phyloP scores from a whole-genome alignment of 2,888 invertebrate species.

The Ennomos fuscantarius region DNA sequence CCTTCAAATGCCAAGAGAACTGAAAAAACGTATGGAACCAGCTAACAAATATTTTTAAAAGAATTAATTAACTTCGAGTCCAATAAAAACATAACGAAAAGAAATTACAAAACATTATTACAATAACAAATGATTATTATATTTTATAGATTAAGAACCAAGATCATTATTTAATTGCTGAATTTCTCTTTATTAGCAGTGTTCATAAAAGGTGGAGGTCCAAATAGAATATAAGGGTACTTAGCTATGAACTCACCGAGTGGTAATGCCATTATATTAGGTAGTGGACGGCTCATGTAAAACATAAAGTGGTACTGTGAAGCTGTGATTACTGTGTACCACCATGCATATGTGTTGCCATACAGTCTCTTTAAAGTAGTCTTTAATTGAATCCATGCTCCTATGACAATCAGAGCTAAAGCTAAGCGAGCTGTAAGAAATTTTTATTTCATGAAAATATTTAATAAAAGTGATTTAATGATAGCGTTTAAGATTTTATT shows the following conservation, averaged over 20 bases:
- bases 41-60: too few relatives aligned
- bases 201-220: too few relatives aligned
- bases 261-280: constrained; percentile 97
- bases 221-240: too few relatives aligned
- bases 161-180: too few relatives aligned
- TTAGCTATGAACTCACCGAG: constrained; percentile 87
- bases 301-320: constrained; percentile 99
- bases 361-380: constrained; percentile 91
- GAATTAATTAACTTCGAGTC: too few relatives aligned
- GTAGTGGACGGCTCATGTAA: constrained; percentile 96
- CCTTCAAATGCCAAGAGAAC: constrained; percentile 93
- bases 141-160: too few relatives aligned
- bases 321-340: constrained; percentile 93
- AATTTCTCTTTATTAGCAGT: too few relatives aligned
- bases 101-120: not conserved
- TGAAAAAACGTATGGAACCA: constrained; percentile 70
- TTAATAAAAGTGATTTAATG: not conserved
- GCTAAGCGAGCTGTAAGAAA: constrained; percentile 90
- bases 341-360: constrained; percentile 91
- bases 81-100: constrained; percentile 1
- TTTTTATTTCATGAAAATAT: constrained; percentile 6
- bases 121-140: too few relatives aligned
- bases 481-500: too few relatives aligned
- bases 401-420: constrained; percentile 91
- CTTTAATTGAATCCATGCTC: constrained; percentile 90